Conservation (phyloP, 2,888 invertebrate genomes). For the Amphipyra tragopoginis region DNA sequence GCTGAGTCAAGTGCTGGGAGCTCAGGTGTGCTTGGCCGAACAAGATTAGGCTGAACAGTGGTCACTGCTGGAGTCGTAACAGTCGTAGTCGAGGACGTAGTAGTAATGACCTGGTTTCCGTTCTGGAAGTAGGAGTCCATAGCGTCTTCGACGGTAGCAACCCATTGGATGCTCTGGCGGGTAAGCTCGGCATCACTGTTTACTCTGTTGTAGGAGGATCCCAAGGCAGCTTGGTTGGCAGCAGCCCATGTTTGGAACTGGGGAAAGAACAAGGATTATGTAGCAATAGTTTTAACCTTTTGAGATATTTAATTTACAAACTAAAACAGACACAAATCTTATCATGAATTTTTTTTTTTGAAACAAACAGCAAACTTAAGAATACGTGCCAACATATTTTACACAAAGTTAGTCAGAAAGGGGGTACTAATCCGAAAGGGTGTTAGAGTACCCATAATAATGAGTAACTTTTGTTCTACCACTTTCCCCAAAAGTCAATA, state of each 20-base stretch:
- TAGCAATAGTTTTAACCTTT: neutral
- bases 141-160: slow-evolving; percentile 61
- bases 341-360: too few relatives aligned
- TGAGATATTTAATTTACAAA: neutral
- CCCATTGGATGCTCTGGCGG: slow-evolving; percentile 69
- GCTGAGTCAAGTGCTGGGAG: slow-evolving; percentile 69
- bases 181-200: slow-evolving; percentile 61
- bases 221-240: slow-evolving; percentile 59
- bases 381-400: too few relatives aligned
- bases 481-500: too few relatives aligned
- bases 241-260: slow-evolving; percentile 80
- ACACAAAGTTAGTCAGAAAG: too few relatives aligned
- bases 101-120: slow-evolving; percentile 50
- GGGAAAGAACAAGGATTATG: slow-evolving; percentile 24
- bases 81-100: slow-evolving; percentile 19
- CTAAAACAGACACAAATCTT: too few relatives aligned
- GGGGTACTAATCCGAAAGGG: too few relatives aligned
- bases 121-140: slow-evolving; percentile 68
- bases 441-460: too few relatives aligned
- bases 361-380: too few relatives aligned
- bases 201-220: slow-evolving; percentile 57
- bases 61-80: slow-evolving; percentile 22
- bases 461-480: too few relatives aligned
- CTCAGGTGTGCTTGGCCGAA: slow-evolving; percentile 70
- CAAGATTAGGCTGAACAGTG: slow-evolving; percentile 40